Percentiles rank a stretch among this genome's conserved stretches.
Conservation (phyloP, 1,140 invertebrate genomes). For the Anthonomus grandis region DNA sequence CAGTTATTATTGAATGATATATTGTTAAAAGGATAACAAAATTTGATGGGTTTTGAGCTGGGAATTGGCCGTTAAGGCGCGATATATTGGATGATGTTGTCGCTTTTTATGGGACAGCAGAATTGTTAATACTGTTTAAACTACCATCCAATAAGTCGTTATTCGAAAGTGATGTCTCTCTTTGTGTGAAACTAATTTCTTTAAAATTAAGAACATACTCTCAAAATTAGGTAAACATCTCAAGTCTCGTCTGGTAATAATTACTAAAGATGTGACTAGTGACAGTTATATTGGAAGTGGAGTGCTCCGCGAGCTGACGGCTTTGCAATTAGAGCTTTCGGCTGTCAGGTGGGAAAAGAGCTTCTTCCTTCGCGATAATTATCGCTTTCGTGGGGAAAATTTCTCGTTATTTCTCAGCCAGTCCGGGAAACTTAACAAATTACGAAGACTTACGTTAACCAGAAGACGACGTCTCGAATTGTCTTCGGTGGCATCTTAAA, state of each 20-base stretch:
- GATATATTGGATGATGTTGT: too few species aligned
- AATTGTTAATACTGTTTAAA: too few species aligned
- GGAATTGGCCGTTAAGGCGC: too few species aligned
- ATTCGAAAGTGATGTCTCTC: too few species aligned
- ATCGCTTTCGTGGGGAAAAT: constrained; percentile 20
- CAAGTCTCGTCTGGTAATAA: constrained; percentile 18
- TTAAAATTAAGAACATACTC: too few species aligned
- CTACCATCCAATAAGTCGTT: too few species aligned
- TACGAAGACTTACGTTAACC: constrained; percentile 14
- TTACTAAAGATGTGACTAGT: constrained; percentile 34
- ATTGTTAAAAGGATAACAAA: too few species aligned
- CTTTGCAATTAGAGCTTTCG: constrained; percentile 36
- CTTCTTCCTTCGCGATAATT: constrained; percentile 20
- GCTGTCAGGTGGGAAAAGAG: constrained; percentile 32
- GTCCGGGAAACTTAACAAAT: constrained; percentile 23
- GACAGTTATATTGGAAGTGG: constrained; percentile 41
- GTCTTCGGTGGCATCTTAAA: constrained; percentile 1
- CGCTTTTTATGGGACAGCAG: too few species aligned
- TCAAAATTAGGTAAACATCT: constrained; percentile 25
- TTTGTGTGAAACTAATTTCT: too few species aligned
- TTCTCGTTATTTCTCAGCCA: constrained; percentile 15
- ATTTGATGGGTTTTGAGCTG: too few species aligned
- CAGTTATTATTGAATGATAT: too few species aligned
- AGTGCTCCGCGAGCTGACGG: constrained; percentile 21
- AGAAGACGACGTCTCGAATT: constrained; percentile 16